phyloP scores from a whole-genome alignment of 2,797 vertebrate genomes.

The Falco biarmicus region DNA sequence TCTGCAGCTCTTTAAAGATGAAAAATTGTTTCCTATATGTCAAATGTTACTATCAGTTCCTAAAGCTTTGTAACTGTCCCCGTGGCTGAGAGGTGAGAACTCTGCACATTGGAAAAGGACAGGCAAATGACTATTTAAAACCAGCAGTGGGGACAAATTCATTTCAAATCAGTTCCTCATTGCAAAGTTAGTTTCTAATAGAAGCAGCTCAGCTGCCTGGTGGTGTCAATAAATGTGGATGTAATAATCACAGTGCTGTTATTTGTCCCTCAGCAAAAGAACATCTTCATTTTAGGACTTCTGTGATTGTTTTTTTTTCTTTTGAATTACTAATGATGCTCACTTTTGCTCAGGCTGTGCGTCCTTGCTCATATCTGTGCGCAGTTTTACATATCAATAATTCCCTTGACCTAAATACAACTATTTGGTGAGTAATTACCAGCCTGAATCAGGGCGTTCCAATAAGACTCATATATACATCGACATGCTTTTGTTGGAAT shows the following conservation, averaged over 20 bases:
- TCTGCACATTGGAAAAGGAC: background rate
- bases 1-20: background rate
- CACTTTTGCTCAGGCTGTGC: background rate
- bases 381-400: background rate
- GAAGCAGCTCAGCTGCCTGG: background rate
- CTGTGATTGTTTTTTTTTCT: background rate
- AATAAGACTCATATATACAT: background rate
- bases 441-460: background rate
- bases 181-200: background rate
- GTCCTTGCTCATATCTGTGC: background rate
- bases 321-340: background rate
- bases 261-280: background rate
- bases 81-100: background rate
- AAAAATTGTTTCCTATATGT: background rate
- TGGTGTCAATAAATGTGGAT: background rate
- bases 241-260: background rate
- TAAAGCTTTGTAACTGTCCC: background rate
- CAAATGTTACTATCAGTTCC: background rate
- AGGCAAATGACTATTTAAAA: constrained; percentile 3
- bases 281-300: background rate
- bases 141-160: background rate
- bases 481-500: background rate
- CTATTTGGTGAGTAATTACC: background rate
- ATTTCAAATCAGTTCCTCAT: background rate
- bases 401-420: background rate